A percentile compares a stretch with the other conserved stretches of the same genome.
phyloP scores from a whole-genome alignment of 2,888 invertebrate species.

The Euplagia quadripunctaria region DNA sequence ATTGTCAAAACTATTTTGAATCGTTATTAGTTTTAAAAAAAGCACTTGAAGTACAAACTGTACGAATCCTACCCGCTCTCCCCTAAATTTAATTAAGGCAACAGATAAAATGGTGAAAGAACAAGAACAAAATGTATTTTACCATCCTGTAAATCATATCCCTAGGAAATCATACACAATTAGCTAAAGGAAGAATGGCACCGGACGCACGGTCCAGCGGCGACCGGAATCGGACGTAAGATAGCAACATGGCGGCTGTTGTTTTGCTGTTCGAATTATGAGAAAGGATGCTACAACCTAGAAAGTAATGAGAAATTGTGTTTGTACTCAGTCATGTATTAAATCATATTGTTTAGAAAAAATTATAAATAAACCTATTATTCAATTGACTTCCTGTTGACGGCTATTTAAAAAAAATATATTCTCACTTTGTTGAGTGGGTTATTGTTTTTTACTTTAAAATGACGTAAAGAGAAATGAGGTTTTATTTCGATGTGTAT shows the following conservation, averaged over 20 bases:
- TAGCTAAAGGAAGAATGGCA: constrained; percentile 51
- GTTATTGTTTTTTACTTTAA: too few species aligned
- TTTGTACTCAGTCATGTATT: not conserved
- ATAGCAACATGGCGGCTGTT: constrained; percentile 57
- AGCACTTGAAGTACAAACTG: too few species aligned
- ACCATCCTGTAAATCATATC: constrained; percentile 5
- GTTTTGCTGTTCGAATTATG: constrained; percentile 30
- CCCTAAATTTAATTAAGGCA: not conserved
- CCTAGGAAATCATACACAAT: constrained; percentile 53
- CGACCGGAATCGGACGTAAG: constrained; percentile 57
- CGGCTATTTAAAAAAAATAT: not conserved
- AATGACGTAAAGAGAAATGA: too few species aligned
- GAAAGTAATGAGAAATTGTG: not conserved
- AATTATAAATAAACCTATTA: not conserved
- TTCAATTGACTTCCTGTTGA: too few species aligned
- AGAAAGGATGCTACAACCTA: not conserved
- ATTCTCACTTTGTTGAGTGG: too few species aligned
- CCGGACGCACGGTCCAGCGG: constrained; percentile 50
- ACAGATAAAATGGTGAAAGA: not conserved
- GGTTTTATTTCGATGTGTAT: too few species aligned
- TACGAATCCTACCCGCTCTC: too few species aligned
- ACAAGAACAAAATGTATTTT: not conserved
- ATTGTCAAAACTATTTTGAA: too few species aligned
- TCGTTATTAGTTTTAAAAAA: too few species aligned
- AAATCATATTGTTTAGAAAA: not conserved